Base-by-base conservation (phyloP, 1,140 invertebrate species). In the Formica exsecta region DNA sequence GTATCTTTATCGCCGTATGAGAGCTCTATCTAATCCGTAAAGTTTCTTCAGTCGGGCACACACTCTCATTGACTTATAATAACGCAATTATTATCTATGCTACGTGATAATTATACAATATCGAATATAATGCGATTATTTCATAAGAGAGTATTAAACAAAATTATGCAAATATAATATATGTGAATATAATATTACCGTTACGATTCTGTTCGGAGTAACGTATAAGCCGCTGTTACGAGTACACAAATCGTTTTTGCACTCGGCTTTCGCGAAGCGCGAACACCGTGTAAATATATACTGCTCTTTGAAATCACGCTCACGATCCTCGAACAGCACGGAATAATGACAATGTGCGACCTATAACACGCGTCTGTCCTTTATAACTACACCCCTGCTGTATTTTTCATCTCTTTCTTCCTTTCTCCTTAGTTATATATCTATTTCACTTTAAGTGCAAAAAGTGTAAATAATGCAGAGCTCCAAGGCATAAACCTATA, bases 141-240 rank as follows among this genome's bases (percentile, higher is more conserved):
- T 19, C 19, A 11, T 38, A 22, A 44, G 76, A 38, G 29, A 44
- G 22, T 68, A 57, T 57, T 36, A 44, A 70, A 57, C 19, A 57
- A 29, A 80, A 80, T 68, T 70, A 19, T 68, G 32, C 41, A 16
- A 51, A 51, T 51, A 44, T 13, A 22, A 22, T 19, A 32, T 32
- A 36, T 25, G 44, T 79, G 16, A 29, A 74, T 74, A 74, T 36
- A 51, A 51, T 51, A 51, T 74, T 83, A 83, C 79, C 79, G 79
- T 81, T 48, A 44, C 54, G 25, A 44, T 83, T 36, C 22, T 44
- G 68, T 13, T 32, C 13, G 38, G 7, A 32, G 66, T 22, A 81
- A 32, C 38, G 79, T 44, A 13, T 48, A 81, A n/a, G 36, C 54
- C 38, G 54, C 51, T 61, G 68, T 83, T 61, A 29, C 74, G 68